Conservation (phyloP, 1,140 invertebrate genomes). For the Periplaneta americana region DNA sequence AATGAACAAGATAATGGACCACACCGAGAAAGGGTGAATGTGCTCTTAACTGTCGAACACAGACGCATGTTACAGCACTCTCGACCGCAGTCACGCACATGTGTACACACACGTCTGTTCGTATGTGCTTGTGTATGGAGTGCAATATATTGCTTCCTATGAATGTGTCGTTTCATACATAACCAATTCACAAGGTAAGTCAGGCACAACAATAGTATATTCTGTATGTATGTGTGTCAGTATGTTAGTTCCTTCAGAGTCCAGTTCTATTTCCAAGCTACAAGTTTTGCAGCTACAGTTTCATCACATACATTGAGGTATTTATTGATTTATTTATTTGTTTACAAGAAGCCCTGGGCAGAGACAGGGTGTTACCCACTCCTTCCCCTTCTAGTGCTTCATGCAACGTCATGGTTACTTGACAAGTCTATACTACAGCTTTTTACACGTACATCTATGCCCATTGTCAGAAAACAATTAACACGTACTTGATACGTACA, state of each 20-base stretch:
- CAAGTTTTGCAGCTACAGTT: neutral
- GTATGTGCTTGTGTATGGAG: neutral
- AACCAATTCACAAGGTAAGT: constrained; percentile 2
- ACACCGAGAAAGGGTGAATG: neutral
- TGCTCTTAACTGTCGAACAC: neutral
- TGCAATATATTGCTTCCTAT: neutral
- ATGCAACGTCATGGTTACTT: constrained; percentile 6
- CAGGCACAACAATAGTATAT: constrained; percentile 9
- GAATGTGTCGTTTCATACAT: neutral
- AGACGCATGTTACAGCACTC: neutral
- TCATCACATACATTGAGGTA: constrained; percentile 15
- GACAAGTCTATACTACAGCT: neutral
- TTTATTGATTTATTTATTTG: constrained; percentile 18
- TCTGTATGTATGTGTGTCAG: constrained; percentile 13
- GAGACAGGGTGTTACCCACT: constrained; percentile 13
- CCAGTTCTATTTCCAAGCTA: neutral
- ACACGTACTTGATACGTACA: constrained; percentile 6
- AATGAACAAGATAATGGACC: neutral
- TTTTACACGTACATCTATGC: neutral
- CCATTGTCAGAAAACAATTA: neutral
- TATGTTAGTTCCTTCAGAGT: neutral
- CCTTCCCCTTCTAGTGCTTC: constrained; percentile 12
- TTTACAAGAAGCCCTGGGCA: constrained; percentile 21
- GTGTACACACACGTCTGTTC: neutral
- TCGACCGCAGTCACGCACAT: neutral